A percentile compares a stretch with the other conserved stretches of the same genome.
phyloP scores from a whole-genome alignment of 2,888 invertebrate genomes.

The Drosophila greeni region DNA sequence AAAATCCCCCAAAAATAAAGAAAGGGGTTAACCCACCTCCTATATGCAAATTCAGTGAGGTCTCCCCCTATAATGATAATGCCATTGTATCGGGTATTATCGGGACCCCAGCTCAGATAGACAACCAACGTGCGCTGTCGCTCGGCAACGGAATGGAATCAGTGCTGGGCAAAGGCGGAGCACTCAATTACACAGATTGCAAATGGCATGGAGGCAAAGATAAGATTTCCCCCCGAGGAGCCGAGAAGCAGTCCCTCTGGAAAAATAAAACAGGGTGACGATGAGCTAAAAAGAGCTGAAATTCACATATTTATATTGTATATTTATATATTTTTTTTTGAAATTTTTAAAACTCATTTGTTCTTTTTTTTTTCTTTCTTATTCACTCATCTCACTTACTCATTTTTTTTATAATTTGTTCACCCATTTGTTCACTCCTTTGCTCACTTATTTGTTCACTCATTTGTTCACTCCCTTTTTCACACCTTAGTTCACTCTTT shows the following conservation, averaged over 20 bases:
- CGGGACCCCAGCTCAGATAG: neutral
- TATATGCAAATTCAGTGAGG: constrained; percentile 30
- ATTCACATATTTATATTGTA: too few relatives aligned
- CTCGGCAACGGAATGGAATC: constrained; percentile 33
- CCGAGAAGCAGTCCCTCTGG: neutral
- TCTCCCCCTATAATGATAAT: constrained; percentile 1
- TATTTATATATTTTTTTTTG: too few relatives aligned
- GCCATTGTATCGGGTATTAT: constrained; percentile 14
- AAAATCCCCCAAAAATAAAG: neutral
- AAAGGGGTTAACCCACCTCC: constrained; percentile 14
- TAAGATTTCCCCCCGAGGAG: constrained; percentile 50
- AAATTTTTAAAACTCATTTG: too few relatives aligned
- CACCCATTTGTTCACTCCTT: neutral
- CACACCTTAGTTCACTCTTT: neutral
- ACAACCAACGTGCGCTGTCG: neutral
- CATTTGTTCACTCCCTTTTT: neutral
- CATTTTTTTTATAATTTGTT: too few relatives aligned
- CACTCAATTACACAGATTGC: constrained; percentile 65
- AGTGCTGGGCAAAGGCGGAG: constrained; percentile 34
- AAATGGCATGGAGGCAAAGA: constrained; percentile 51
- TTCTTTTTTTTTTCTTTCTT: neutral
- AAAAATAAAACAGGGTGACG: constrained; percentile 53
- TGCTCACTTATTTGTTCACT: neutral
- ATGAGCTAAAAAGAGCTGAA: too few relatives aligned
- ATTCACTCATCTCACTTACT: neutral